These are phyloP conservation scores for Myxocyprinus asiaticus DNA, from an alignment of 2,113 vertebrate genomes.

Conservation along the genomic window DNA sequence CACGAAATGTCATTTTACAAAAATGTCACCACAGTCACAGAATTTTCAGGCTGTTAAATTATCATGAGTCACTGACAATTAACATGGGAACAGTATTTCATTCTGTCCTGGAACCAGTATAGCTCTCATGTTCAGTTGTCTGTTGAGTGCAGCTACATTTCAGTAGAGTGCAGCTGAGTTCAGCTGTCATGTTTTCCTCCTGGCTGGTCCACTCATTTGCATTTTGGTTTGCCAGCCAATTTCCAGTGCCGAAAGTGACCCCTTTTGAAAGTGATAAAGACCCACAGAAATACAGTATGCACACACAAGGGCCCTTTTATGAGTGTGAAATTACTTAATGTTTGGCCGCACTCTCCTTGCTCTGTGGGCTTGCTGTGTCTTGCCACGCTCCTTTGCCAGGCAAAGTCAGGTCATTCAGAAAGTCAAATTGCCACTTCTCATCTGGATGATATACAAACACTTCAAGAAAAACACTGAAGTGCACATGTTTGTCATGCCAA, in stretches of 20 bases:
- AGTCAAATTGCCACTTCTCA: constrained; percentile 1
- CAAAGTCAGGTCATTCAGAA: neutral
- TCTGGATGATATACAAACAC: neutral
- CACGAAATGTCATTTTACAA: too few species aligned
- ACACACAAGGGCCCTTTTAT: constrained; percentile 16
- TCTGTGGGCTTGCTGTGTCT: constrained; percentile 25
- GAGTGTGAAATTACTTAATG: neutral
- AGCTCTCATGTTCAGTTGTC: neutral
- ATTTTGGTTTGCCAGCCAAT: neutral
- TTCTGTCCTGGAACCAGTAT: neutral
- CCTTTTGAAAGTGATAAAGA: neutral
- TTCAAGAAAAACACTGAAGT: neutral
- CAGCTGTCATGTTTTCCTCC: neutral
- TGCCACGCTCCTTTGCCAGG: neutral
- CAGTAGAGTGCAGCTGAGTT: neutral
- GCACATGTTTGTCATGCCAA: neutral
- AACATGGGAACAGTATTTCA: too few species aligned
- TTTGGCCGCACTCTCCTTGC: neutral
- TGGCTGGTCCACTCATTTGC: neutral
- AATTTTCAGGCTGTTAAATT: too few species aligned
- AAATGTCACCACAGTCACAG: too few species aligned
- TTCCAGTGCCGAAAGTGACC: neutral
- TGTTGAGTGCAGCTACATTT: neutral
- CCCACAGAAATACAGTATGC: constrained; percentile 2
- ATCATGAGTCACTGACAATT: too few species aligned